A percentile compares a stretch with the other conserved stretches of the same genome.
These are phyloP conservation scores for Drosophila dunni DNA, from an alignment of 1,140 invertebrate genomes.

Conservation along the genomic window DNA sequence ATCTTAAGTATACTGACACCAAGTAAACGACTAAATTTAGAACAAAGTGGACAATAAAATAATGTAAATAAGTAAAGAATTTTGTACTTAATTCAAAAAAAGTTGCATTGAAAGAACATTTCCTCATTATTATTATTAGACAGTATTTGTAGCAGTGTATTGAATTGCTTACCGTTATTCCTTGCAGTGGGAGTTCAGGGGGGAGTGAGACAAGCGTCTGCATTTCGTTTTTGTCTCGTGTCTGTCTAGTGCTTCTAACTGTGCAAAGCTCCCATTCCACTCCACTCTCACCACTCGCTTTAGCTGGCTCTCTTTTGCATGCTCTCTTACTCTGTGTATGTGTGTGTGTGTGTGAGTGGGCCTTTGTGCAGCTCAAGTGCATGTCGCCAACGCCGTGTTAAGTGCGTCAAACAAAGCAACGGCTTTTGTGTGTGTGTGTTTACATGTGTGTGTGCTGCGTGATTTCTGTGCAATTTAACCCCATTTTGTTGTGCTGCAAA, in stretches of 20 bases:
- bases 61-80: too few relatives aligned
- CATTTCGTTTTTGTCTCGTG: conserved; percentile 66
- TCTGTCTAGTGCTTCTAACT: conserved; percentile 80
- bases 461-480: conserved; percentile 83
- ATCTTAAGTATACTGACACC: too few relatives aligned
- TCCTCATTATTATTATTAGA: too few relatives aligned
- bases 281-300: neutral
- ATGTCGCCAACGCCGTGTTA: conserved; percentile 83
- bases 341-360: conserved; percentile 28
- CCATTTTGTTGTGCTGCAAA: conserved; percentile 61
- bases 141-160: neutral
- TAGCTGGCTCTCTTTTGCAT: neutral
- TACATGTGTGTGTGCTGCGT: conserved; percentile 45
- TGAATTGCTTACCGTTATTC: neutral
- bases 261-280: conserved; percentile 32
- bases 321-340: neutral
- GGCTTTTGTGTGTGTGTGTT: neutral
- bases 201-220: conserved; percentile 46
- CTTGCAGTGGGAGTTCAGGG: neutral
- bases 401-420: conserved; percentile 76
- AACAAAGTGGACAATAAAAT: too few relatives aligned
- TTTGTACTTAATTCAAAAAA: too few relatives aligned
- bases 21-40: too few relatives aligned
- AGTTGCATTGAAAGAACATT: too few relatives aligned
- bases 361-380: conserved; percentile 83